Conservation (phyloP, 2,888 invertebrate genomes). For the Orthonevra nobilis region DNA sequence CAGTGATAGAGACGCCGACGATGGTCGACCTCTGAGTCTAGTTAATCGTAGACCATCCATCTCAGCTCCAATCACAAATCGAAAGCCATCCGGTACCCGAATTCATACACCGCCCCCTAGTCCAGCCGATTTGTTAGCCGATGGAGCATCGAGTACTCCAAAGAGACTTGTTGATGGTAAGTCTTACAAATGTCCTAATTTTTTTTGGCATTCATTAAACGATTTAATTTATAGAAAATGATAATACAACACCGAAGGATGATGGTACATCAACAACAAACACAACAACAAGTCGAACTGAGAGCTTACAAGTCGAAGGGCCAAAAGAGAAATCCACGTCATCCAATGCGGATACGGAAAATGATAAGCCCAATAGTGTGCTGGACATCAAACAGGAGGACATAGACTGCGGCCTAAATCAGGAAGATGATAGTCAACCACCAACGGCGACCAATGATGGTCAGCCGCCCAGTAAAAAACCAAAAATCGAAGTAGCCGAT, state of each 20-base stretch:
- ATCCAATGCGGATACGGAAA: conserved; percentile 78
- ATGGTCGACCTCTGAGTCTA: conserved; percentile 87
- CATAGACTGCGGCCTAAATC: conserved; percentile 47
- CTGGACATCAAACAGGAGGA: conserved; percentile 75
- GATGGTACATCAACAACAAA: conserved; percentile 67
- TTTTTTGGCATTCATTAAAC: conserved; percentile 7
- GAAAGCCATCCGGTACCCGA: conserved; percentile 81
- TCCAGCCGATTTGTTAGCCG: conserved; percentile 88
- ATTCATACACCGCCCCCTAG: conserved; percentile 88
- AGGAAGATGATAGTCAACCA: conserved; percentile 66
- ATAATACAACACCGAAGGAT: conserved; percentile 83
- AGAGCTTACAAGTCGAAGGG: conserved; percentile 34
- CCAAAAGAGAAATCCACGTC: conserved; percentile 81
- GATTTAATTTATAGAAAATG: conserved; percentile 81
- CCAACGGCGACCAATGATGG: conserved; percentile 72
- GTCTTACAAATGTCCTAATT: conserved; percentile 16
- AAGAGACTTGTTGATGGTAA: conserved; percentile 85
- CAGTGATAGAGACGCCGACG: conserved; percentile 88
- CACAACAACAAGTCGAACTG: conserved; percentile 57
- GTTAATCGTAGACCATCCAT: conserved; percentile 87
- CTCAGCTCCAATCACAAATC: conserved; percentile 84
- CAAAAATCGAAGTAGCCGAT: conserved; percentile 90
- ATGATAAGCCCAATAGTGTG: conserved; percentile 66
- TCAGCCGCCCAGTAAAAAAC: conserved; percentile 84
- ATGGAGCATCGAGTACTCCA: conserved; percentile 91